Conservation (phyloP, 2,797 vertebrate genomes). For the Anabacerthia variegaticeps region DNA sequence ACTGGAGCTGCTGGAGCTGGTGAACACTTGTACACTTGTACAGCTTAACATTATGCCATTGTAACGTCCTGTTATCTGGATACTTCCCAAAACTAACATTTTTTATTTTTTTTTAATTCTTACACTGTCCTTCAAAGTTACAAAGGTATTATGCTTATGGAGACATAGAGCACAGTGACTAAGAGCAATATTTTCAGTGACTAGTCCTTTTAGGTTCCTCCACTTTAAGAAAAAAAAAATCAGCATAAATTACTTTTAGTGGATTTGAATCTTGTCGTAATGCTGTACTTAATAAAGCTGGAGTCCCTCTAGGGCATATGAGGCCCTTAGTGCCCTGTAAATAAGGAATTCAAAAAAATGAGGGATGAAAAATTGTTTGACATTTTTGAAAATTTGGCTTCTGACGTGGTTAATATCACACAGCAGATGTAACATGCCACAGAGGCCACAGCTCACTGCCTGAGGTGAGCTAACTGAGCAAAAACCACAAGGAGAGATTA, state of each 20-base stretch:
- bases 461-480: constrained; percentile 28
- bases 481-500: constrained; percentile 38
- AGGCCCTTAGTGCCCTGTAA: background rate
- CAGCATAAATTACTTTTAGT: background rate
- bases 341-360: background rate
- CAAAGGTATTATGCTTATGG: background rate
- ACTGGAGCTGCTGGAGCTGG: background rate
- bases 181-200: background rate
- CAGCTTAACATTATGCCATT: background rate
- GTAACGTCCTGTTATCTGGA: background rate
- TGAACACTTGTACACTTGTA: background rate
- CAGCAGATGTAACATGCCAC: constrained; percentile 37
- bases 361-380: constrained; percentile 8
- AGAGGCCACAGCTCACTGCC: constrained; percentile 33
- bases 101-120: background rate
- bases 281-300: background rate
- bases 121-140: background rate
- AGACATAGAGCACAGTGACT: background rate
- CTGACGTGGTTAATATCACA: constrained; percentile 16
- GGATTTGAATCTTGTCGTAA: background rate
- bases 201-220: background rate
- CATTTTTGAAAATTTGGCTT: constrained; percentile 27
- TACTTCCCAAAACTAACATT: background rate
- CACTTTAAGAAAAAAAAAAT: background rate
- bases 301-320: background rate